These are phyloP conservation scores for Okamejei kenojei DNA, from an alignment of 2,797 vertebrate genomes.

Conservation along the genomic window DNA sequence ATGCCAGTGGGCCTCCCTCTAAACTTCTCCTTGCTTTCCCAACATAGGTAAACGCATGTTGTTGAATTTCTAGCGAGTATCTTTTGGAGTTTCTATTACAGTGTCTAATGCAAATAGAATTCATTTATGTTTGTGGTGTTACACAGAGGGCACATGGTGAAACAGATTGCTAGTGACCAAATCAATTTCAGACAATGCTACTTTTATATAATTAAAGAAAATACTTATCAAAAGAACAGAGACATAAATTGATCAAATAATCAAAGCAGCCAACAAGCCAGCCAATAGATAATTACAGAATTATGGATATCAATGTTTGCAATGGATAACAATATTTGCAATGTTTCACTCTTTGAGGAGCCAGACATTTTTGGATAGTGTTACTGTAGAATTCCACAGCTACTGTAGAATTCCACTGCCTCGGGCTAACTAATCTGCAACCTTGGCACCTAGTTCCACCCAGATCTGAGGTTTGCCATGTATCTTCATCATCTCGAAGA, in stretches of 20 bases:
- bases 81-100: too few relatives aligned
- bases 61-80: too few relatives aligned
- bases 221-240: not conserved
- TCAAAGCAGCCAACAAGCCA: not conserved
- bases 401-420: not conserved
- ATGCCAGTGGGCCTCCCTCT: too few relatives aligned
- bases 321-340: not conserved
- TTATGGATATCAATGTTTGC: not conserved
- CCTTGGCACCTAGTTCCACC: not conserved
- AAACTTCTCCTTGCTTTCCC: too few relatives aligned
- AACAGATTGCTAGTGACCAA: not conserved
- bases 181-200: not conserved
- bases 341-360: not conserved
- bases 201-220: not conserved
- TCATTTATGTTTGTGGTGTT: not conserved
- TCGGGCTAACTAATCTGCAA: not conserved
- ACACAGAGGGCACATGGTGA: not conserved
- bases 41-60: too few relatives aligned
- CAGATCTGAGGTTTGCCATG: not conserved
- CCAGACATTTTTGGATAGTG: not conserved
- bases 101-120: not conserved
- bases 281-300: not conserved
- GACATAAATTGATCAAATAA: not conserved
- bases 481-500: not conserved
- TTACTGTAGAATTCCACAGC: not conserved